Conservation (phyloP, 2,113 vertebrate species). For the Mellivora capensis region DNA sequence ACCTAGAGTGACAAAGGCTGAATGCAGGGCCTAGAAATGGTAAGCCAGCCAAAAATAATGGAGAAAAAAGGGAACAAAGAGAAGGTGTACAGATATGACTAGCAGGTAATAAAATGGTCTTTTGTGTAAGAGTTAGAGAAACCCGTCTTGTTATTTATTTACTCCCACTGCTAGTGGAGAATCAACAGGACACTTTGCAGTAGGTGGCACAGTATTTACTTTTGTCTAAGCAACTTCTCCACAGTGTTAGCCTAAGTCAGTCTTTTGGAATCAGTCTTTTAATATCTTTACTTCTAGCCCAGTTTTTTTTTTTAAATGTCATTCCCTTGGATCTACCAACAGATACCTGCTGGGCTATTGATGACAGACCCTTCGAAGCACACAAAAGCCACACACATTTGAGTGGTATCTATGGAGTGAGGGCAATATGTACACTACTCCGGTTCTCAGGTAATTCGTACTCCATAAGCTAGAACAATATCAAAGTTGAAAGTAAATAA, state of each 20-base stretch:
- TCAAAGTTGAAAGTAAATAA: constrained; percentile 10
- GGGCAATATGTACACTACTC: not conserved
- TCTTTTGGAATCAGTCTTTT: not conserved
- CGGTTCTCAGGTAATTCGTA: not conserved
- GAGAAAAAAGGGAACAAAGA: not conserved
- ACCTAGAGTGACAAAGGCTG: not conserved
- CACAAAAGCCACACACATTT: not conserved
- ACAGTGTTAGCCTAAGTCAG: not conserved
- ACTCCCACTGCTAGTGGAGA: not conserved
- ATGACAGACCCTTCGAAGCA: not conserved
- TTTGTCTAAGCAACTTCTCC: not conserved
- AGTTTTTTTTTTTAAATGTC: not conserved
- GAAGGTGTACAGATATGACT: not conserved
- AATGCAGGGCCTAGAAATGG: not conserved
- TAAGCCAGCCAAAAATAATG: not conserved
- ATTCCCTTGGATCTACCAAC: not conserved
- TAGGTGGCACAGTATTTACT: not conserved
- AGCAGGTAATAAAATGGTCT: not conserved
- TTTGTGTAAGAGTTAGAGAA: not conserved
- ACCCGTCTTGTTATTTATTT: not conserved
- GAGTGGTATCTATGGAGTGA: not conserved
- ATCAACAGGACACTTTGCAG: not conserved
- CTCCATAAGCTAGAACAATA: not conserved
- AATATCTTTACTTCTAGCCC: not conserved
- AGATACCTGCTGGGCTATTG: not conserved